Evolutionary conservation across 1,140 invertebrate species (phyloP).

Genomic region (Hydropsyche tenuis): DNA sequence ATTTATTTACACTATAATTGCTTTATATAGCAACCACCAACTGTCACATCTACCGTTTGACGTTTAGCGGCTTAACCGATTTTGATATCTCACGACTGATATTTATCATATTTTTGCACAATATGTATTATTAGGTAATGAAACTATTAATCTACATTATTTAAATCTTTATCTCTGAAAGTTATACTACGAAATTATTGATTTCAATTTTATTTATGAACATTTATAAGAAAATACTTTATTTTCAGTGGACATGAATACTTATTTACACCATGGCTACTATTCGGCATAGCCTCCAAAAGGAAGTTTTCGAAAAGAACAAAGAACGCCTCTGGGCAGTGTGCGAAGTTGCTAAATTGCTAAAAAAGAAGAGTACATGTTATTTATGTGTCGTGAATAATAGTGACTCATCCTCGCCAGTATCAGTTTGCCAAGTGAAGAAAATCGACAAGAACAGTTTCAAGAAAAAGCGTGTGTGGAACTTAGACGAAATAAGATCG

Average conservation of each 20-base stretch:
- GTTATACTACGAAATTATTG: neutral
- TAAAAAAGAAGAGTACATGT: slow-evolving; percentile 80
- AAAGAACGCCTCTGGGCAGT: slow-evolving; percentile 83
- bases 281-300: slow-evolving; percentile 76
- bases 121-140: neutral
- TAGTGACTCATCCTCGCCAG: slow-evolving; percentile 72
- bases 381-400: slow-evolving; percentile 81
- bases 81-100: neutral
- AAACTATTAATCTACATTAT: no score
- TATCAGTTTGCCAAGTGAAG: slow-evolving; percentile 81
- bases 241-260: neutral
- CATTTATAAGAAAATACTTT: neutral
- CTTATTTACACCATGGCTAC: slow-evolving; percentile 62
- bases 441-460: slow-evolving; percentile 83
- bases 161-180: no score
- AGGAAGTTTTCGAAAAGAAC: slow-evolving; percentile 80
- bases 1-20: no score
- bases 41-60: slow-evolving; percentile 14
- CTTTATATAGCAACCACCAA: no score
- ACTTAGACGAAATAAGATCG: slow-evolving; percentile 75
- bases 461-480: slow-evolving; percentile 85
- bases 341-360: slow-evolving; percentile 77
- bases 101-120: neutral
- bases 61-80: neutral
- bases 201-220: neutral